phyloP scores from a whole-genome alignment of 2,797 vertebrate genomes.

The Microhierax caerulescens region DNA sequence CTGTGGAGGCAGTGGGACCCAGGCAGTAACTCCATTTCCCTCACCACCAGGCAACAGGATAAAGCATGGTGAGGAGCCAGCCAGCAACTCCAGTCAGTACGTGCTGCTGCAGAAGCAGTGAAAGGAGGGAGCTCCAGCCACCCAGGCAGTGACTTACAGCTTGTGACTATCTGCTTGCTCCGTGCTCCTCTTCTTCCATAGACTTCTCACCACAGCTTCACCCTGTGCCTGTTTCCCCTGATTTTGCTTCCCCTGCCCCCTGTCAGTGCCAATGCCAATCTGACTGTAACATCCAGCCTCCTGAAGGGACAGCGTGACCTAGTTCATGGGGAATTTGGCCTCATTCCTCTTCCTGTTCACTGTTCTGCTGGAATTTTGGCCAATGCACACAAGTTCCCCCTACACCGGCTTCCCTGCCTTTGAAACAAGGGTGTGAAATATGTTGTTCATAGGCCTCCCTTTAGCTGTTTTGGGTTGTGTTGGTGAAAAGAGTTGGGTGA shows the following conservation, averaged over 20 bases:
- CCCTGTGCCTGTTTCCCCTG: not conserved
- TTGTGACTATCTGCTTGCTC: not conserved
- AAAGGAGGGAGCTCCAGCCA: not conserved
- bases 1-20: not conserved
- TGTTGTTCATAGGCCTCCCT: not conserved
- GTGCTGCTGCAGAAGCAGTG: not conserved
- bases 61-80: not conserved
- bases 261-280: not conserved
- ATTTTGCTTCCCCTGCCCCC: not conserved
- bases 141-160: not conserved
- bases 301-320: constrained; percentile 1
- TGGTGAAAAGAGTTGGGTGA: not conserved
- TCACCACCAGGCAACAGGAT: not conserved
- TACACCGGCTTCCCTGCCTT: not conserved
- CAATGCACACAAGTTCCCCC: not conserved
- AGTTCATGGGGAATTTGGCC: constrained; percentile 32
- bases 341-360: constrained; percentile 42
- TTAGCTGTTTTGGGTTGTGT: not conserved
- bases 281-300: not conserved
- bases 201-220: not conserved
- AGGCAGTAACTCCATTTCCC: not conserved
- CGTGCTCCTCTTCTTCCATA: not conserved
- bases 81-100: not conserved
- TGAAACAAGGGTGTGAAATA: not conserved
- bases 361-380: constrained; percentile 12